Conservation (phyloP, 2,888 invertebrate genomes). For the Philereme transversata region DNA sequence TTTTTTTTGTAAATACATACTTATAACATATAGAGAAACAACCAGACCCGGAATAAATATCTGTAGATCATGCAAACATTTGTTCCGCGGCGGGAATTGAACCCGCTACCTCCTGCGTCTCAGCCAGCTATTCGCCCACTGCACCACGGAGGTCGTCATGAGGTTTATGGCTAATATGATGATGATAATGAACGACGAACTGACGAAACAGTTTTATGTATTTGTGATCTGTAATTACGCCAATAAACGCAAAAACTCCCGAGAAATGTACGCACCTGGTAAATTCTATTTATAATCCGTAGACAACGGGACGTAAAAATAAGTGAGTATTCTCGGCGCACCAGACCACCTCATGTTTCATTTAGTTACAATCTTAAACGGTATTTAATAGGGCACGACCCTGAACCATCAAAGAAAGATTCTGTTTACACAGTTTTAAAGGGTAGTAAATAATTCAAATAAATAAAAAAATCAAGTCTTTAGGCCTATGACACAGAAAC, state of each 20-base stretch:
- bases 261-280: constrained; percentile 22
- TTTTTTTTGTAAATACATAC: too few relatives aligned
- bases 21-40: too few relatives aligned
- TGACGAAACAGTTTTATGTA: constrained; percentile 1
- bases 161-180: too few relatives aligned
- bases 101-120: too few relatives aligned
- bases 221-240: constrained; percentile 16
- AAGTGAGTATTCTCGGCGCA: constrained; percentile 26
- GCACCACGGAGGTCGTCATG: too few relatives aligned
- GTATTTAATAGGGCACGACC: constrained; percentile 21
- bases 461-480: too few relatives aligned
- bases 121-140: too few relatives aligned
- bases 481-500: too few relatives aligned
- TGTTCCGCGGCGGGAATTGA: too few relatives aligned
- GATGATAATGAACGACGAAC: not conserved
- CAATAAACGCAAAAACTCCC: constrained; percentile 18
- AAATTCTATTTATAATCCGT: constrained; percentile 34
- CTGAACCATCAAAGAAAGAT: not conserved
- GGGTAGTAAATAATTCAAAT: not conserved
- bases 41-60: too few relatives aligned
- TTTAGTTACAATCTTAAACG: constrained; percentile 29
- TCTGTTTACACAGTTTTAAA: not conserved
- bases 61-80: too few relatives aligned
- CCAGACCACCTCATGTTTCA: constrained; percentile 29
- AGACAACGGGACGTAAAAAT: constrained; percentile 38